A percentile compares a stretch with the other conserved stretches of the same genome.
These are phyloP conservation scores for Thereva nobilitata DNA, from an alignment of 2,888 invertebrate species.

Conservation along the genomic window DNA sequence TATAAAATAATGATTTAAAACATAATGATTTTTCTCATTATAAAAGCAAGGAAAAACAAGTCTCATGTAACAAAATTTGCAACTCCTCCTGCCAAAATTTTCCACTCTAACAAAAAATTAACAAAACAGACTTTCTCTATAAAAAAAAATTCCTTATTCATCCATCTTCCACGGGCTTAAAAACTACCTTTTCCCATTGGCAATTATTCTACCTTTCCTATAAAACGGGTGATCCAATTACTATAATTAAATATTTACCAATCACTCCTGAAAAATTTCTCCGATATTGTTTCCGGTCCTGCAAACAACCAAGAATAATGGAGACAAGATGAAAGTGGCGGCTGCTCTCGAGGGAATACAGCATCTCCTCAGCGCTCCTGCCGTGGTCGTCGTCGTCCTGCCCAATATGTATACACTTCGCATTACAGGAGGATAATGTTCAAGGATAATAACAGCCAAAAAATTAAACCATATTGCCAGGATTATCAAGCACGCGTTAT, in stretches of 20 bases:
- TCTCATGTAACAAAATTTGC: no score
- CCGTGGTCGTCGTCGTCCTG: constrained; percentile 5
- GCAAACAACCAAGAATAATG: constrained; percentile 25
- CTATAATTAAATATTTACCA: constrained; percentile 34
- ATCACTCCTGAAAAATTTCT: constrained; percentile 17
- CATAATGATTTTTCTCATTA: no score
- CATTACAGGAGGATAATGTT: constrained; percentile 27
- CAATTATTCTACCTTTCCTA: not conserved
- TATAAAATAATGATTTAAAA: no score
- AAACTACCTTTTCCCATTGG: not conserved
- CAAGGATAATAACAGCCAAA: constrained; percentile 23
- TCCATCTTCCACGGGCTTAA: no score
- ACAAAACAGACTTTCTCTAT: no score
- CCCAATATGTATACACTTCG: constrained; percentile 17
- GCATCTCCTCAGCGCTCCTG: no score
- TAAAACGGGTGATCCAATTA: constrained; percentile 24
- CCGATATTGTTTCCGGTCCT: constrained; percentile 23
- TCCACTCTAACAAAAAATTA: no score
- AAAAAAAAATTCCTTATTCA: no score
- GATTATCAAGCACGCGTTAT: constrained; percentile 24
- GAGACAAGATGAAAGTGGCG: constrained; percentile 15
- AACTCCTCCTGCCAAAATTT: no score
- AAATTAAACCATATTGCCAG: constrained; percentile 30
- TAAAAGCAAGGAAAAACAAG: no score
- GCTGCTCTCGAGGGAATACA: constrained; percentile 20